Conservation (phyloP, 2,797 vertebrate genomes). For the Lagorchestes hirsutus region DNA sequence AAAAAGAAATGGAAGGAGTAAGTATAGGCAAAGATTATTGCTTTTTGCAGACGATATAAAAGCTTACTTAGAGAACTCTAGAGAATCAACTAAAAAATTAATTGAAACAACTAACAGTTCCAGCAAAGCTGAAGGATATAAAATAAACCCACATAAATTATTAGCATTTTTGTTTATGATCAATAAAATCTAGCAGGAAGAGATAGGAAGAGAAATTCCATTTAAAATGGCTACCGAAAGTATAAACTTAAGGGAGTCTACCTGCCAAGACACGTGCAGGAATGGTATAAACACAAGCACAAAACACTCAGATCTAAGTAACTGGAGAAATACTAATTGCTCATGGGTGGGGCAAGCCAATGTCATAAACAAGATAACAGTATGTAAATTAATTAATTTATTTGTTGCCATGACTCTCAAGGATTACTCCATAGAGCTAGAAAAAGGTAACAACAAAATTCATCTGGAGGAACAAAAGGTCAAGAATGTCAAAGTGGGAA, state of each 20-base stretch:
- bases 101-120: neutral
- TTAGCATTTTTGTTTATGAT: neutral
- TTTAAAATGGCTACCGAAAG: neutral
- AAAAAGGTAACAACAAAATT: neutral
- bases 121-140: neutral
- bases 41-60: neutral
- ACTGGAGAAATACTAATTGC: neutral
- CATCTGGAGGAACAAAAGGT: neutral
- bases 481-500: neutral
- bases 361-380: neutral
- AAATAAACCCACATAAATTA: neutral
- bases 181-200: neutral
- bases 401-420: neutral
- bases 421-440: neutral
- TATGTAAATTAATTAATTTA: neutral
- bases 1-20: neutral
- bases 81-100: neutral
- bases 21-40: neutral
- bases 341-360: neutral
- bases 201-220: neutral
- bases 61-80: neutral
- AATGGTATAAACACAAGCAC: neutral
- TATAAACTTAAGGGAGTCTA: neutral
- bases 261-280: neutral
- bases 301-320: neutral